These are phyloP conservation scores for Malurus elegans DNA, from an alignment of 2,113 vertebrate genomes.

Conservation along the genomic window DNA sequence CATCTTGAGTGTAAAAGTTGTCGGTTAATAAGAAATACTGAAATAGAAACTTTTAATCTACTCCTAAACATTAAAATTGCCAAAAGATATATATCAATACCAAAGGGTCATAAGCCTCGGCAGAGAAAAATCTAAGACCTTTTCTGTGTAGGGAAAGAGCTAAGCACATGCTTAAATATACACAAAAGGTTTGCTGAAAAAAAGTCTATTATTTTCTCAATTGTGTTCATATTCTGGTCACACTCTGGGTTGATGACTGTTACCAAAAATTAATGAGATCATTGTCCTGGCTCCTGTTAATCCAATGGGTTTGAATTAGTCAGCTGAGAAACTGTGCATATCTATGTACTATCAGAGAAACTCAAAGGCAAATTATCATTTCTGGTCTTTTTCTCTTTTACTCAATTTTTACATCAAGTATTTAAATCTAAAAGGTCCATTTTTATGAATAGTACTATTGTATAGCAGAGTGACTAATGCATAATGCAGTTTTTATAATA, in stretches of 20 bases:
- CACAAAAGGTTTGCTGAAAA: accelerated
- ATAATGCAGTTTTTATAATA: background rate
- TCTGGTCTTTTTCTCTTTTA: background rate
- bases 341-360: background rate
- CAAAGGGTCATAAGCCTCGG: background rate
- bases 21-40: background rate
- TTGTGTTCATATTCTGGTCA: background rate
- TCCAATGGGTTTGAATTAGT: background rate
- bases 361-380: background rate
- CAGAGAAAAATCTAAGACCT: background rate
- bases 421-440: background rate
- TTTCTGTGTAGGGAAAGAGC: background rate
- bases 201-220: background rate
- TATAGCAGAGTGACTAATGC: background rate
- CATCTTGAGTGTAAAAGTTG: background rate
- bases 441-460: background rate
- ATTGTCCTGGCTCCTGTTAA: background rate
- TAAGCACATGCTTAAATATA: background rate
- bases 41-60: background rate
- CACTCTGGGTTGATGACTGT: background rate
- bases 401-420: background rate
- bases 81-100: background rate
- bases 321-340: background rate
- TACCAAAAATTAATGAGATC: background rate
- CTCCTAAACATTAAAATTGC: background rate